Base-by-base conservation (phyloP, 1,140 invertebrate species). In the Charaxes varanes region DNA sequence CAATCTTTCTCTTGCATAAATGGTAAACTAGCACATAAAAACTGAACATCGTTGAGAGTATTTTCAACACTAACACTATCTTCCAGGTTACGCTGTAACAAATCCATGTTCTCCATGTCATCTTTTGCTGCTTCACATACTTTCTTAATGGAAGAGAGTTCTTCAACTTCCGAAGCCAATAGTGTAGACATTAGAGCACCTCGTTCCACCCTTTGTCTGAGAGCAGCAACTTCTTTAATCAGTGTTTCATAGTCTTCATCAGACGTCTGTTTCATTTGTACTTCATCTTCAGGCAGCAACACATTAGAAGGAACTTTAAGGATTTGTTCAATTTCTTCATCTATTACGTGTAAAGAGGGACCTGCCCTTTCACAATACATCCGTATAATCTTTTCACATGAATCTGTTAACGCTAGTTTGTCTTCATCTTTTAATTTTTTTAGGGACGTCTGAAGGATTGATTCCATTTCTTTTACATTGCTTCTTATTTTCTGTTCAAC, bases 161-260 rank as follows among this genome's bases (percentile, higher is more conserved):
- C 79, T 24, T 81, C 68, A 44, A 70, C 67, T 42, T 83, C 79
- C 7, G 67, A 62, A 19, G 45, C 61, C 2, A 83, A 48, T 34
- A 79, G 59, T n/a, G 71, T 62, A 38, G 77, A 77, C 74, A 83
- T 78, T 14, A 81, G 40, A 7, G 71, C 72, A 19, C 60, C 67
- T 51, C 73, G 50, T 58, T 81, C 69, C 3, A 80, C 65, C 28
- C 62, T 60, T 41, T 62, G 68, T 21, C 65, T 46, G 5, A 83
- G 41, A 8, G 50, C 47, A 35, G 46, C 40, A 2, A 81, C 69
- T 46, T 83, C 74, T 7, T 71, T 61, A 16, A 69, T 78, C 4
- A 83, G 36, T 6, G 62, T 64, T 19, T 63, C 35, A 49, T 62
- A 74, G 19, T 83, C 77, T 12, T 59, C 55, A 38, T 78, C 67